Percentiles rank a stretch among this genome's conserved stretches.
These are phyloP conservation scores for Danio jaintianensis DNA, from an alignment of 2,797 vertebrate genomes.

Conservation along the genomic window DNA sequence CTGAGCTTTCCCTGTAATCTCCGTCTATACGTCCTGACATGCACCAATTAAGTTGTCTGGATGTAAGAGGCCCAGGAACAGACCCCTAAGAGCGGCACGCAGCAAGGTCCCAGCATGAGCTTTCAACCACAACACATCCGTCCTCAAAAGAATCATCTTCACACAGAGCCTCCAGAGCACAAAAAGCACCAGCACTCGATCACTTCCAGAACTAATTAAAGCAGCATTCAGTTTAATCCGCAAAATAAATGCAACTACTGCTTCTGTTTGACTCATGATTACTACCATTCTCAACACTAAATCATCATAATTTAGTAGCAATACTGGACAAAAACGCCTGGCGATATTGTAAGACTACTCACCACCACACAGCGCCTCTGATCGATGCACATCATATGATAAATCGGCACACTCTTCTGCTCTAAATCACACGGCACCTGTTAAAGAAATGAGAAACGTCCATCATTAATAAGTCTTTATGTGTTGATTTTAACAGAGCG, in stretches of 20 bases:
- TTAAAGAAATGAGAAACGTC: constrained; percentile 16
- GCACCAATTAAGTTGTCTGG: constrained; percentile 58
- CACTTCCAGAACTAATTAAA: neutral
- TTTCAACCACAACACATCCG: constrained; percentile 28
- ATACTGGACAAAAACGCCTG: neutral
- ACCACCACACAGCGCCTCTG: constrained; percentile 41
- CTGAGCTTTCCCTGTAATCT: constrained; percentile 51
- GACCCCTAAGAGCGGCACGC: constrained; percentile 46
- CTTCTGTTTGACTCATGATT: neutral
- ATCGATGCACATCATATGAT: constrained; percentile 44
- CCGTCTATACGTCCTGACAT: constrained; percentile 53
- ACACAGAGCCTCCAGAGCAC: neutral
- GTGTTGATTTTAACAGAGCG: neutral
- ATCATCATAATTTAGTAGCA: neutral
- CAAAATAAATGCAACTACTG: neutral
- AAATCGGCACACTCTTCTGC: neutral
- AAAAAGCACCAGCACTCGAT: neutral
- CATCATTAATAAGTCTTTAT: constrained; percentile 25
- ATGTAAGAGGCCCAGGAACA: constrained; percentile 53
- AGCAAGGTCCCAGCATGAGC: constrained; percentile 54
- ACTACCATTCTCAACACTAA: neutral
- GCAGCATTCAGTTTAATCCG: neutral
- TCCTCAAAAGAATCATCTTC: constrained; percentile 9
- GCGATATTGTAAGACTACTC: constrained; percentile 30
- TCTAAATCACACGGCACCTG: constrained; percentile 33